Conservation (phyloP, 2,888 invertebrate species). For the Drosophila longiperda region DNA sequence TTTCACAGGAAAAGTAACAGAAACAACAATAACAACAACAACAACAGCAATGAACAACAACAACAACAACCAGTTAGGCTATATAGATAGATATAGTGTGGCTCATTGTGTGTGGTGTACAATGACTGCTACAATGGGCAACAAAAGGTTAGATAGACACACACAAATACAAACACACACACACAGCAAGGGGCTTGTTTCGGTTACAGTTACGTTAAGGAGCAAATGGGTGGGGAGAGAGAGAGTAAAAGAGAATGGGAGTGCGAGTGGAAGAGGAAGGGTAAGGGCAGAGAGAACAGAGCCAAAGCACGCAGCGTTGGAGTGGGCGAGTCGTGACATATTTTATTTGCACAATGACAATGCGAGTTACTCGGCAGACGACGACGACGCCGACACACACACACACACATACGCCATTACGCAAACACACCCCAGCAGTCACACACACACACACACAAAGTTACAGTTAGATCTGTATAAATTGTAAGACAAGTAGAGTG, state of each 20-base stretch:
- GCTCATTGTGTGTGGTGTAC: conserved; percentile 65
- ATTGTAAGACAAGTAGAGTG: conserved; percentile 23
- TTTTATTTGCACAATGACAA: conserved; percentile 83
- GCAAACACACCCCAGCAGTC: conserved; percentile 69
- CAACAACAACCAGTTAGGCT: conserved; percentile 26
- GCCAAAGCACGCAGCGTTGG: conserved; percentile 38
- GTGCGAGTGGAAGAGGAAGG: not conserved
- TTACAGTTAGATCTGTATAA: conserved; percentile 39
- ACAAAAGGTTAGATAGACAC: conserved; percentile 75
- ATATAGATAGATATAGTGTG: conserved; percentile 38
- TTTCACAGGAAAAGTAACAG: conserved; percentile 45
- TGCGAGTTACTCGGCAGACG: conserved; percentile 74
- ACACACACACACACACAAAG: conserved; percentile 35
- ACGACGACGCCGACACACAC: conserved; percentile 38
- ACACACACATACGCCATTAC: conserved; percentile 71
- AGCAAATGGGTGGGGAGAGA: conserved; percentile 6
- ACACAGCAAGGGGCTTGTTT: conserved; percentile 65
- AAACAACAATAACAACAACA: conserved; percentile 29
- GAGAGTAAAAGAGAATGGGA: not conserved
- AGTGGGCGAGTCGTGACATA: conserved; percentile 81
- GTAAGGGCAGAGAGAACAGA: conserved; percentile 38
- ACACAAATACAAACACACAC: conserved; percentile 32
- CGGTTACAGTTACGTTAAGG: conserved; percentile 29
- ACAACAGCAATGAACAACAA: conserved; percentile 25
- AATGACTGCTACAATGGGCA: conserved; percentile 71